Percentiles rank a stretch among this genome's conserved stretches.
phyloP scores from a whole-genome alignment of 2,113 vertebrate species.

The Condylura cristata region DNA sequence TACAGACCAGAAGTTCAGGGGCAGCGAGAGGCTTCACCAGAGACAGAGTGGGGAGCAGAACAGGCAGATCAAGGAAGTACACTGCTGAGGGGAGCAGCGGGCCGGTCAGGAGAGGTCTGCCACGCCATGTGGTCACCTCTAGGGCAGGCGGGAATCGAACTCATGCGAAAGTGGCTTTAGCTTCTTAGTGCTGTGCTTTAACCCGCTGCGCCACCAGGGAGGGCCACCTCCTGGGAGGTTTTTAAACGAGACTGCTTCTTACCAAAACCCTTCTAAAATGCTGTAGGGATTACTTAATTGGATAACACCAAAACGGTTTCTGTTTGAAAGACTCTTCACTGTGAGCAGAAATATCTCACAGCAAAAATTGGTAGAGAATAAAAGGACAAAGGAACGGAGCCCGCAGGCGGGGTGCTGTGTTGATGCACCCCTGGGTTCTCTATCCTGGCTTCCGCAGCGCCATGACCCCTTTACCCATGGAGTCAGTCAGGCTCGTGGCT shows the following conservation, averaged over 20 bases:
- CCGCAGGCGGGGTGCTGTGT: accelerated
- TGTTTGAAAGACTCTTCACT: not conserved
- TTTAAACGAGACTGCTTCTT: not conserved
- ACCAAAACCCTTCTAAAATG: not conserved
- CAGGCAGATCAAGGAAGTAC: too few relatives aligned
- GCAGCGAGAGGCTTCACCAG: too few relatives aligned
- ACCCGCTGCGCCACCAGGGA: too few relatives aligned
- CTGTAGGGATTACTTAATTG: not conserved
- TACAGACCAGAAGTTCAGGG: too few relatives aligned
- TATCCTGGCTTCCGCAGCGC: not conserved
- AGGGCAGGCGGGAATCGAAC: too few relatives aligned
- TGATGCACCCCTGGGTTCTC: not conserved
- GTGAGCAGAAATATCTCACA: not conserved
- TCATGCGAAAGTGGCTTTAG: too few relatives aligned
- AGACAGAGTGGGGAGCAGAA: too few relatives aligned
- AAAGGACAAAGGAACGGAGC: not conserved
- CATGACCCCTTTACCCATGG: too few relatives aligned
- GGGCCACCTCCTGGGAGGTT: not conserved
- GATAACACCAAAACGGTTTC: not conserved
- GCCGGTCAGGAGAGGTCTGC: too few relatives aligned
- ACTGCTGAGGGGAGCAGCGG: too few relatives aligned
- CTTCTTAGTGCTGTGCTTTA: too few relatives aligned
- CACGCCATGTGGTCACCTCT: too few relatives aligned
- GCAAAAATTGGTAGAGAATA: not conserved
- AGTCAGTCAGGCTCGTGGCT: not conserved